phyloP scores from a whole-genome alignment of 2,888 invertebrate genomes.

The Sesia bembeciformis region DNA sequence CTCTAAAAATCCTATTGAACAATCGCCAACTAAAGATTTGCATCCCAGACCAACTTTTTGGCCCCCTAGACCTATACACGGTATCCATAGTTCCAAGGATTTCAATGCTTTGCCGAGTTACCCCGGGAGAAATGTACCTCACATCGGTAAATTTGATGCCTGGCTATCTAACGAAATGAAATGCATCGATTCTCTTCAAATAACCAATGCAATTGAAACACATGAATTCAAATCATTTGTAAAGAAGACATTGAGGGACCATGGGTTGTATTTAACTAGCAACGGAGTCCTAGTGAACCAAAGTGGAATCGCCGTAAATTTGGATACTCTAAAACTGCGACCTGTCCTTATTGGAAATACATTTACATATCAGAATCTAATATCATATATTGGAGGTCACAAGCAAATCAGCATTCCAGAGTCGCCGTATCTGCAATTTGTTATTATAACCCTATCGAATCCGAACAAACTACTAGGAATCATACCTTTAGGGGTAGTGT shows the following conservation, averaged over 20 bases:
- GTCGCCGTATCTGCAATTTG: constrained; percentile 28
- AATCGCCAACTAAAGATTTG: too few relatives aligned
- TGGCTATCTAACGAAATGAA: constrained; percentile 32
- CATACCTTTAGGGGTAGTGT: constrained; percentile 31
- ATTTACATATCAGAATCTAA: constrained; percentile 15
- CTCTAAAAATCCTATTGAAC: too few relatives aligned
- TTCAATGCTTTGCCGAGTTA: neutral
- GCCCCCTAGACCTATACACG: too few relatives aligned
- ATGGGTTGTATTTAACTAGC: constrained; percentile 21
- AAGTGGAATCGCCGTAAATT: constrained; percentile 21
- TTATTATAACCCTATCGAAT: constrained; percentile 26
- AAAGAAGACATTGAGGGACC: constrained; percentile 24
- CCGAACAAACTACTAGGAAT: constrained; percentile 39
- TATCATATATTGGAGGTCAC: constrained; percentile 2
- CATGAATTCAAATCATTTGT: constrained; percentile 21
- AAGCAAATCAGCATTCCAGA: constrained; percentile 7
- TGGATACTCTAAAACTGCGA: constrained; percentile 28
- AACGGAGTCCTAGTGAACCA: constrained; percentile 24
- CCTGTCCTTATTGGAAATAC: constrained; percentile 37
- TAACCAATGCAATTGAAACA: constrained; percentile 12
- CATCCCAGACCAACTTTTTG: too few relatives aligned
- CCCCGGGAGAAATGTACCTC: neutral
- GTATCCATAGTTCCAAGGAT: too few relatives aligned
- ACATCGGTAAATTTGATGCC: constrained; percentile 19
- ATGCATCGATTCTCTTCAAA: constrained; percentile 11